Evolutionary conservation across 1,140 invertebrate genomes (phyloP).

Genomic region (Trichogramma pretiosum): DNA sequence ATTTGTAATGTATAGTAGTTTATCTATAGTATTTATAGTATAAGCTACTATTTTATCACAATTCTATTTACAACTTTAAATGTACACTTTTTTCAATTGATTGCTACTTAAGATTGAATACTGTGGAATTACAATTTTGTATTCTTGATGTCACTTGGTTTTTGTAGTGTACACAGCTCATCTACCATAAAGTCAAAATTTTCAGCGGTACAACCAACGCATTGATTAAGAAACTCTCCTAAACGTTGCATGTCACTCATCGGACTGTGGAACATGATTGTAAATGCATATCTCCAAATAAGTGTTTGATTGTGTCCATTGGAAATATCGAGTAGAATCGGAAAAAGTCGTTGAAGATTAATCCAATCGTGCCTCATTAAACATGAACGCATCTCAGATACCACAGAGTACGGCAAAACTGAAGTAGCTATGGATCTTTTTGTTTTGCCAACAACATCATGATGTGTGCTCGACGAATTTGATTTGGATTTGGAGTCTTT

Average conservation of each 20-base stretch:
- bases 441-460: neutral
- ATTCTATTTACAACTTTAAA: too few relatives aligned
- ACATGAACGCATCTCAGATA: constrained; percentile 17
- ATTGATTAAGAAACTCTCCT: constrained; percentile 19
- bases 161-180: constrained; percentile 4
- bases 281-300: constrained; percentile 22
- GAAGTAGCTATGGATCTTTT: constrained; percentile 3
- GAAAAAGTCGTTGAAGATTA: constrained; percentile 19
- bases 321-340: constrained; percentile 11
- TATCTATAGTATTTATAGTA: too few relatives aligned
- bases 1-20: too few relatives aligned
- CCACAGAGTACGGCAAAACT: constrained; percentile 7
- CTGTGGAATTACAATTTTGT: too few relatives aligned
- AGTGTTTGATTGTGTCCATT: constrained; percentile 15
- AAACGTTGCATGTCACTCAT: constrained; percentile 9
- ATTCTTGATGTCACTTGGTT: too few relatives aligned
- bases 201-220: constrained; percentile 14
- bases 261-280: constrained; percentile 18
- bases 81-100: too few relatives aligned
- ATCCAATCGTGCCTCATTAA: constrained; percentile 21
- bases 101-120: too few relatives aligned
- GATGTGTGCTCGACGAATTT: neutral
- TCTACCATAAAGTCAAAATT: constrained; percentile 8
- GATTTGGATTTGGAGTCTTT: too few relatives aligned
- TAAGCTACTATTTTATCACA: too few relatives aligned